Conservation (phyloP, 1,140 invertebrate genomes). For the Leptopilina clavipes region DNA sequence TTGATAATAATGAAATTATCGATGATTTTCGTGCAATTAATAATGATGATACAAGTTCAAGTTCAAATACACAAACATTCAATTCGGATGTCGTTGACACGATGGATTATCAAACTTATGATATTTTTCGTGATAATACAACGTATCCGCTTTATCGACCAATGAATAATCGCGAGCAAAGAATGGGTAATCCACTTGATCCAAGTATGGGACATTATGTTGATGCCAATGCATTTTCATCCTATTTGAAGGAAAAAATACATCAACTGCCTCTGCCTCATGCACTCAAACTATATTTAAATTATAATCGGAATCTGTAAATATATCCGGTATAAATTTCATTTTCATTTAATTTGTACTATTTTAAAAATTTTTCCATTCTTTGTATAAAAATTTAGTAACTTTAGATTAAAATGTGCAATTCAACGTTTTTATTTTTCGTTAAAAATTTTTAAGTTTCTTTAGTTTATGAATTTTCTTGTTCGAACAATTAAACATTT, state of each 20-base stretch:
- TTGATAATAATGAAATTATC: constrained; percentile 57
- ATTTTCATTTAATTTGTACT: neutral
- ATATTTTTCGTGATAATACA: constrained; percentile 20
- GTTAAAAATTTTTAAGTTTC: too few species aligned
- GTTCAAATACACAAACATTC: constrained; percentile 44
- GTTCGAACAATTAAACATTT: too few species aligned
- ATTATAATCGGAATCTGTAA: constrained; percentile 74
- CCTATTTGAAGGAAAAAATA: constrained; percentile 76
- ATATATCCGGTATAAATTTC: constrained; percentile 5
- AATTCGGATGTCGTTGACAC: constrained; percentile 39
- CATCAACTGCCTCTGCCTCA: constrained; percentile 75
- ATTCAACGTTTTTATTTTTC: too few species aligned
- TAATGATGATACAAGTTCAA: constrained; percentile 53
- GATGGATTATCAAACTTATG: constrained; percentile 42
- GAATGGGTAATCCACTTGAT: constrained; percentile 6
- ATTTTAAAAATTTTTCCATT: neutral
- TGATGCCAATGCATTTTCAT: constrained; percentile 54
- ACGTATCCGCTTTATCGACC: constrained; percentile 6
- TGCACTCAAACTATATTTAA: constrained; percentile 76
- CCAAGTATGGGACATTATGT: constrained; percentile 49
- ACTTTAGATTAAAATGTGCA: too few species aligned
- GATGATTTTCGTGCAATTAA: constrained; percentile 29
- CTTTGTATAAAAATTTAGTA: neutral
- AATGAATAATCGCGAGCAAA: constrained; percentile 36
- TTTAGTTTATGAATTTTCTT: too few species aligned